Conservation (phyloP, 2,888 invertebrate genomes). For the Priocnemis perturbator region DNA sequence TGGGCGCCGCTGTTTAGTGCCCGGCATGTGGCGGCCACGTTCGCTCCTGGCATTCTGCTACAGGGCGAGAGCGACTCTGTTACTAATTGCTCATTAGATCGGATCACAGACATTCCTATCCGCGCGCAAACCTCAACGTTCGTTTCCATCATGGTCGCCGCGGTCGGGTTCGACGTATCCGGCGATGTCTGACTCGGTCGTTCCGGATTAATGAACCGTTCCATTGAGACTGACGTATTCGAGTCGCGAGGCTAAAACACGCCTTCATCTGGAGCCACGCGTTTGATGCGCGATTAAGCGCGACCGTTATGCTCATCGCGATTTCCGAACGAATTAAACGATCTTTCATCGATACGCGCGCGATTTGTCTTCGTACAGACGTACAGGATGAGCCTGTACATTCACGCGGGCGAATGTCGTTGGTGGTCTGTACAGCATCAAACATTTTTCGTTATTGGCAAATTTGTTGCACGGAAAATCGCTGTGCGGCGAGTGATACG, state of each 20-base stretch:
- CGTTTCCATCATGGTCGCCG: slow-evolving; percentile 28
- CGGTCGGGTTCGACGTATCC: slow-evolving; percentile 19
- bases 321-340: too few relatives aligned
- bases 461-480: too few relatives aligned
- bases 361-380: too few relatives aligned
- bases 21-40: slow-evolving; percentile 56
- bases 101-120: slow-evolving; percentile 57
- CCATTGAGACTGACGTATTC: slow-evolving; percentile 57
- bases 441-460: too few relatives aligned
- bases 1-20: slow-evolving; percentile 41
- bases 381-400: too few relatives aligned
- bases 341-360: too few relatives aligned
- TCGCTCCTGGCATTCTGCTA: slow-evolving; percentile 36
- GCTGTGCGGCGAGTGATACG: too few relatives aligned
- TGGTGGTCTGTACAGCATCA: too few relatives aligned
- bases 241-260: slow-evolving; percentile 9
- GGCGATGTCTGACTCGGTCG: slow-evolving; percentile 16
- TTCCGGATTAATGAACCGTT: slow-evolving; percentile 23
- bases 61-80: slow-evolving; percentile 39
- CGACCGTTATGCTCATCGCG: background rate
- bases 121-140: slow-evolving; percentile 26
- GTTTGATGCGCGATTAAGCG: background rate
- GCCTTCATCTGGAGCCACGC: slow-evolving; percentile 5
- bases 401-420: too few relatives aligned
- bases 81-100: slow-evolving; percentile 68